These are phyloP conservation scores for Hiodon alosoides DNA, from an alignment of 2,113 vertebrate genomes.

Conservation along the genomic window DNA sequence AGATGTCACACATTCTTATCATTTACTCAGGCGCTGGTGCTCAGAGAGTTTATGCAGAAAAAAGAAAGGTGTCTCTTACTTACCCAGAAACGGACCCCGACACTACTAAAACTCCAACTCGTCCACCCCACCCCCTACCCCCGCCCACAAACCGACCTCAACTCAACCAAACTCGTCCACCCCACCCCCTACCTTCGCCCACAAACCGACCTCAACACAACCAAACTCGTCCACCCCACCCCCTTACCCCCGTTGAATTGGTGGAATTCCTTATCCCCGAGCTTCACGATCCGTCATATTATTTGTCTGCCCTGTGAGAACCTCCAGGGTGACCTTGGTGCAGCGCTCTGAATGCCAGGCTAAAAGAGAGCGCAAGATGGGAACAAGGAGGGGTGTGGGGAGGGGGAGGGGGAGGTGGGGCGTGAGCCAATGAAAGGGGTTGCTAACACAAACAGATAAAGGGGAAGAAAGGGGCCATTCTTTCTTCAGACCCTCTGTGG, in stretches of 20 bases:
- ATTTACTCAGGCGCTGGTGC: too few species aligned
- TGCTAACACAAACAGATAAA: slow-evolving; percentile 40
- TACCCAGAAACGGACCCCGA: too few species aligned
- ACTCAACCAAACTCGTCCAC: not conserved
- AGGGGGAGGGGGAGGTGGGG: not conserved
- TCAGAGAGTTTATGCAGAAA: too few species aligned
- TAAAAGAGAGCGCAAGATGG: slow-evolving; percentile 33
- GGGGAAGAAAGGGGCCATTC: slow-evolving; percentile 57
- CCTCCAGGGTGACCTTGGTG: slow-evolving; percentile 33
- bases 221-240: slow-evolving; percentile 19
- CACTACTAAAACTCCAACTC: not conserved
- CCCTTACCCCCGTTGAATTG: slow-evolving; percentile 22
- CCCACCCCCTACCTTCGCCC: not conserved
- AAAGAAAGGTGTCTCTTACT: too few species aligned
- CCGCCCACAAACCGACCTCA: slow-evolving; percentile 16
- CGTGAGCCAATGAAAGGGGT: slow-evolving; percentile 26
- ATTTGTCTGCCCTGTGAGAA: slow-evolving; percentile 28
- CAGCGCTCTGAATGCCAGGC: slow-evolving; percentile 34
- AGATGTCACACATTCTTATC: too few species aligned
- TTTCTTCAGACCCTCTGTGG: slow-evolving; percentile 47
- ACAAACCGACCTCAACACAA: not conserved
- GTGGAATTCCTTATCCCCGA: slow-evolving; percentile 31
- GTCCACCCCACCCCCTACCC: slow-evolving; percentile 6
- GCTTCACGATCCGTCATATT: slow-evolving; percentile 21
- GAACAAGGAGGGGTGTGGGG: not conserved